A percentile compares a stretch with the other conserved stretches of the same genome.
Conservation (phyloP, 2,888 invertebrate genomes). For the Carterocephalus palaemon region DNA sequence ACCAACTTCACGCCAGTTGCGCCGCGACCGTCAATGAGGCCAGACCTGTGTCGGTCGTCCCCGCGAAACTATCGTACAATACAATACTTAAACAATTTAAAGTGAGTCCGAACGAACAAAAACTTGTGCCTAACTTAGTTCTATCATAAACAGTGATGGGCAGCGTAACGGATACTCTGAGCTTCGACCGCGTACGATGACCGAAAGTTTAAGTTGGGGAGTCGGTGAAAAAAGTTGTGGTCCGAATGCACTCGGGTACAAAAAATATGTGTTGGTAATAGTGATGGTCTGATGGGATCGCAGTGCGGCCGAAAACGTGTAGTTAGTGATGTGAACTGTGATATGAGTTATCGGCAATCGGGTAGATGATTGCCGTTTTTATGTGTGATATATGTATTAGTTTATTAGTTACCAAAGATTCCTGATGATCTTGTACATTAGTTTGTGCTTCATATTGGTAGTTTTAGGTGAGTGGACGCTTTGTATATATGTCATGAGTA, state of each 20-base stretch:
- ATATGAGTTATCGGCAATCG: conserved; percentile 72
- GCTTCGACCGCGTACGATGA: conserved; percentile 61
- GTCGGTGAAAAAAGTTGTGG: conserved; percentile 66
- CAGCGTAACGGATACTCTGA: conserved; percentile 44
- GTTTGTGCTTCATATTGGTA: conserved; percentile 78
- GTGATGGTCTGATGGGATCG: conserved; percentile 77
- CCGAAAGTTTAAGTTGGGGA: conserved; percentile 64
- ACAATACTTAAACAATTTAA: conserved; percentile 62
- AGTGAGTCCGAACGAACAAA: conserved; percentile 54
- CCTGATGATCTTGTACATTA: conserved; percentile 79
- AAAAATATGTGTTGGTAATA: conserved; percentile 70
- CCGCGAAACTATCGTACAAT: conserved; percentile 64
- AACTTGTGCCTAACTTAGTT: conserved; percentile 37
- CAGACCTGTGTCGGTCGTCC: conserved; percentile 56
- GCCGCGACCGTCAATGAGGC: conserved; percentile 54
- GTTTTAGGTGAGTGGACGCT: conserved; percentile 71
- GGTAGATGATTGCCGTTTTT: conserved; percentile 72
- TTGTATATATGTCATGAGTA: conserved; percentile 13
- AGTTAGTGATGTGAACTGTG: conserved; percentile 77
- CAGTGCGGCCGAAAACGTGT: conserved; percentile 68
- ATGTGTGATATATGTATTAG: conserved; percentile 71
- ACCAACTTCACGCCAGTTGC: conserved; percentile 74
- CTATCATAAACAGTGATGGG: conserved; percentile 56
- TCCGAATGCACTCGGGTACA: conserved; percentile 67
- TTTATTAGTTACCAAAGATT: conserved; percentile 79